Percentiles rank a stretch among this genome's conserved stretches.
These are phyloP conservation scores for Noctua pronuba DNA, from an alignment of 2,888 invertebrate genomes.

Conservation along the genomic window DNA sequence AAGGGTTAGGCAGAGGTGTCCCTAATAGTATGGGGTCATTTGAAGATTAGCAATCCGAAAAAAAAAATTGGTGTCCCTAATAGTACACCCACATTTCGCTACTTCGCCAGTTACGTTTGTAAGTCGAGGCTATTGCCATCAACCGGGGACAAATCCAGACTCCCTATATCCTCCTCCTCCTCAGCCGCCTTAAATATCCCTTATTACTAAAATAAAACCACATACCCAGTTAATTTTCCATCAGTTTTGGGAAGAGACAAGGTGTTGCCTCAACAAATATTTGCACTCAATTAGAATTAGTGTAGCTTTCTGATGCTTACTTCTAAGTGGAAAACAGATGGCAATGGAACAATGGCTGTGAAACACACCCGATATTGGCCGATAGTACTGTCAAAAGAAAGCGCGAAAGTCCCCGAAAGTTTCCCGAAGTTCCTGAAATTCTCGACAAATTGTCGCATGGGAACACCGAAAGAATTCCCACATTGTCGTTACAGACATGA, in stretches of 20 bases:
- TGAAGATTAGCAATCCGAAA: too few species aligned
- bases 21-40: too few species aligned
- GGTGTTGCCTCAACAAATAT: neutral
- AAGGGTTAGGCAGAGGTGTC: too few species aligned
- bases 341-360: too few species aligned
- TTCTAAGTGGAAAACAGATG: too few species aligned
- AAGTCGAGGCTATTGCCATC: too few species aligned
- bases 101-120: too few species aligned
- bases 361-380: neutral
- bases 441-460: slow-evolving; percentile 33
- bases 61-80: too few species aligned
- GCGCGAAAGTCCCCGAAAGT: neutral
- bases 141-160: too few species aligned
- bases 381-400: neutral
- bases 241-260: neutral
- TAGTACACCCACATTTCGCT: too few species aligned
- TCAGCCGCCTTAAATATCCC: too few species aligned
- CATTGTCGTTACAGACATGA: slow-evolving; percentile 41
- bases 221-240: neutral
- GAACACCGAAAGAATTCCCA: slow-evolving; percentile 39
- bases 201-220: neutral
- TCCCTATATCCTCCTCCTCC: too few species aligned
- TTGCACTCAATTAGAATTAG: neutral
- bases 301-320: neutral
- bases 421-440: slow-evolving; percentile 4